Conservation (phyloP, 2,888 invertebrate species). For the Mythimna ferrago region DNA sequence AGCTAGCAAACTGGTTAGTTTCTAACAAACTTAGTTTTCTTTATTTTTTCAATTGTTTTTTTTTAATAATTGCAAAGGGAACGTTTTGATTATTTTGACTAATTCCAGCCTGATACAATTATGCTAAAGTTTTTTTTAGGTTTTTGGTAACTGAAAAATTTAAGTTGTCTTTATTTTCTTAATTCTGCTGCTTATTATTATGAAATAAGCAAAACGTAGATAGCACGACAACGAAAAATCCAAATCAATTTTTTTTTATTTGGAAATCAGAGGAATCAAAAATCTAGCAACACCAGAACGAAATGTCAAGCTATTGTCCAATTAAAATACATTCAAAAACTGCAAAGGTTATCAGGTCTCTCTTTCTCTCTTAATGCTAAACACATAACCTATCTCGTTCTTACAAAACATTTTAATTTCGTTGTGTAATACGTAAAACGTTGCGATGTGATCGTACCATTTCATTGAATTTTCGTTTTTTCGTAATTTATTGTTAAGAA, state of each 20-base stretch:
- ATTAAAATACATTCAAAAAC: slow-evolving; percentile 16
- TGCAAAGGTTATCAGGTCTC: slow-evolving; percentile 10
- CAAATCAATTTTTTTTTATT: background rate
- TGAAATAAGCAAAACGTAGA: no score
- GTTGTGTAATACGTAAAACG: slow-evolving; percentile 41
- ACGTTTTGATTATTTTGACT: no score
- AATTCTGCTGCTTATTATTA: no score
- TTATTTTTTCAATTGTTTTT: no score
- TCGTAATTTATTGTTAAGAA: slow-evolving; percentile 18
- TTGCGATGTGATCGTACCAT: slow-evolving; percentile 54
- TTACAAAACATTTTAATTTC: slow-evolving; percentile 3
- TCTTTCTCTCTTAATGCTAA: slow-evolving; percentile 8
- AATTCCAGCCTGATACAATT: no score
- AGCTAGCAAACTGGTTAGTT: no score
- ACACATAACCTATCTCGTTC: slow-evolving; percentile 5
- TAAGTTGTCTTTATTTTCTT: no score
- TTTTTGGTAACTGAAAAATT: no score
- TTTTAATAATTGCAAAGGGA: no score
- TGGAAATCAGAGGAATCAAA: background rate
- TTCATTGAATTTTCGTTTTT: slow-evolving; percentile 32
- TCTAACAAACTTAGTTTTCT: no score
- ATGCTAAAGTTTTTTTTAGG: no score
- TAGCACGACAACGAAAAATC: background rate
- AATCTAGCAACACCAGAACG: slow-evolving; percentile 27
- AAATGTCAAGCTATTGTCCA: slow-evolving; percentile 46